Base-by-base conservation (phyloP, 2,113 vertebrate genomes). In the Labrus mixtus region DNA sequence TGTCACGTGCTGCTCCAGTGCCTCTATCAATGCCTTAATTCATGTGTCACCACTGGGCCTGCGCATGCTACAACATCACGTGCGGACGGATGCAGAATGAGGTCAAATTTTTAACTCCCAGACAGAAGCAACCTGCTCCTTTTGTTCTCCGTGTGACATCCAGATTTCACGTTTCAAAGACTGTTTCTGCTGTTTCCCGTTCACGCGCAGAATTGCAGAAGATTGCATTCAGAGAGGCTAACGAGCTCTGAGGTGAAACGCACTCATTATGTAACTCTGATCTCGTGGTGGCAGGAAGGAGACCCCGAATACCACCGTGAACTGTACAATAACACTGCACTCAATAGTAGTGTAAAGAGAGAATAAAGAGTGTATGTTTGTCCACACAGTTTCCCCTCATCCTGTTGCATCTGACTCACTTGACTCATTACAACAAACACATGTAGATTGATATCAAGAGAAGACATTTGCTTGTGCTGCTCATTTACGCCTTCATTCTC, bases 1-100 rank as follows among this genome's bases (percentile, higher is more conserved):
- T 66, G 77, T 85, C 89, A 88, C 72, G 61, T 90, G 89, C 90
- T 89, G 89, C 83, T 84, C 79, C 79, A 82, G 92, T 93, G 93
- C 92, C 93, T 92, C 92, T 81, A 84, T 87, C 76, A 81, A 92
- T 93, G 92, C 93, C 92, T 94, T 94, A 94, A 93, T 73, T 87
- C 86, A 81, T 82, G 84, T 79, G 61, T 84, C 86, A 87, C 73
- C 79, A 64, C 78, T 62, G 83, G 63, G 87, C 88, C 88, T 78
- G 82, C 36, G 71, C 82, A n/a, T 29, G 64, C 77, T 10, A 50
- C 78, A 57, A 36, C 76, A 58, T 84, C 80, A 87, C 77, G 43
- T 74, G 84, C 75, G 69, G 66, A 68, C 19, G 12, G 65, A 76
- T 39, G 67, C 68, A 71, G 62, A 79, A 51, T 57, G 29, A 76